Base-by-base conservation (phyloP, 2,888 invertebrate species). In the Mimas tiliae region DNA sequence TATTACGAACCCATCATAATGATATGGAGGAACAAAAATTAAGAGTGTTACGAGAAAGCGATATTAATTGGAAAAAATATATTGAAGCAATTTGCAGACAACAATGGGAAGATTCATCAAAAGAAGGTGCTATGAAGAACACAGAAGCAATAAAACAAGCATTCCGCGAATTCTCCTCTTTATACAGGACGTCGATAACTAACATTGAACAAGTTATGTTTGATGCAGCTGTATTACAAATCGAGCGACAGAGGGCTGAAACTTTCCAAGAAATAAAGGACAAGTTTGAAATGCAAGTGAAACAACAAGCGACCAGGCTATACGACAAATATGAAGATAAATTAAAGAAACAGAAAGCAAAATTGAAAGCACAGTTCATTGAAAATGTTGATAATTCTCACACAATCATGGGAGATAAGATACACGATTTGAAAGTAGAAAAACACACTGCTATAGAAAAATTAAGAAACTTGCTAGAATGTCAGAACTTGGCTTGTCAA, bases 401-500 rank as follows among this genome's bases (percentile, higher is more conserved):
- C 45, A 76, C 72, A 0, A 63, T 48, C 0, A 74, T 82, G 72
- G 72, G 72, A 11, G 72, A 78, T n/a, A 73, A 74, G 67, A 58
- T 91, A 42, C 91, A 91, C 67, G 88, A 90, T 65, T 80, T 91
- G 12, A 88, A 88, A 16, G 71, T 88, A 1, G 91, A 92, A 66
- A 93, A 92, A 76, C 88, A 89, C 70, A 65, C 81, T n/a, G 84
- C 86, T 34, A 72, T 91, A 65, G 89, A 91, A 70, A 92, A 88
- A 63, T 62, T 90, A 14, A 77, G 88, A 65, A 76, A 87, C 48
- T 73, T 85, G 27, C 74, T 91, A 2, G 83, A 90, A 74, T 88
- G 87, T 70, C 87, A 88, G 74, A 92, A 88, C 65, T 75, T 92
- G n/a, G 93, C 93, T 8, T 92, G 93, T 77, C 87, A 89, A 79